Evolutionary conservation across 2,113 vertebrate species (phyloP).

Genomic region (Calypte anna): DNA sequence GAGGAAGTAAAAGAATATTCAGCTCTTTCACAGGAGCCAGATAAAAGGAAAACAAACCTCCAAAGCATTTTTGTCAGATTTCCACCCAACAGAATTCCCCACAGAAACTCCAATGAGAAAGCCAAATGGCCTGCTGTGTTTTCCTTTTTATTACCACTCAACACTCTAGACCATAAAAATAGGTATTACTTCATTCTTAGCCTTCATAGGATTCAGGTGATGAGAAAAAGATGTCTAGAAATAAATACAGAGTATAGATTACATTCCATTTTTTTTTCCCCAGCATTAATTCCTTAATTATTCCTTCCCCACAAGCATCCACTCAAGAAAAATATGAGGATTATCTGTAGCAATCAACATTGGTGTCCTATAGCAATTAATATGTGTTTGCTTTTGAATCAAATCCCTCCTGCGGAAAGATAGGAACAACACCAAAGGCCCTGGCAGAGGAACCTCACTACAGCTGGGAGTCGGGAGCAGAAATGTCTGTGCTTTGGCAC

Average conservation of each 20-base stretch:
- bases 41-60: conserved; percentile 6
- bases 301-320: neutral
- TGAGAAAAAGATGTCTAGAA: neutral
- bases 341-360: neutral
- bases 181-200: neutral
- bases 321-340: neutral
- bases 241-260: neutral
- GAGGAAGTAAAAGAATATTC: neutral
- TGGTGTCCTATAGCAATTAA: neutral
- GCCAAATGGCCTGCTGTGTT: neutral
- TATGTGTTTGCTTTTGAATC: neutral
- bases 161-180: neutral
- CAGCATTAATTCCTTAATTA: neutral
- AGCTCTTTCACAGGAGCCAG: neutral
- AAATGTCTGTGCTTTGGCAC: neutral
- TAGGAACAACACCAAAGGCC: neutral
- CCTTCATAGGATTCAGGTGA: neutral
- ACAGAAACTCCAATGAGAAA: neutral
- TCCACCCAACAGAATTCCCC: neutral
- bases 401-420: neutral
- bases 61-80: neutral
- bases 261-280: neutral
- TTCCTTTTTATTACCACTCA: neutral
- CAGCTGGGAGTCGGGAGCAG: neutral
- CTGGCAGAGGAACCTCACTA: neutral